Evolutionary conservation across 2,113 vertebrate genomes (phyloP), one percentile per base, ranked within the genome.

Genomic region (Turnix velox): DNA sequence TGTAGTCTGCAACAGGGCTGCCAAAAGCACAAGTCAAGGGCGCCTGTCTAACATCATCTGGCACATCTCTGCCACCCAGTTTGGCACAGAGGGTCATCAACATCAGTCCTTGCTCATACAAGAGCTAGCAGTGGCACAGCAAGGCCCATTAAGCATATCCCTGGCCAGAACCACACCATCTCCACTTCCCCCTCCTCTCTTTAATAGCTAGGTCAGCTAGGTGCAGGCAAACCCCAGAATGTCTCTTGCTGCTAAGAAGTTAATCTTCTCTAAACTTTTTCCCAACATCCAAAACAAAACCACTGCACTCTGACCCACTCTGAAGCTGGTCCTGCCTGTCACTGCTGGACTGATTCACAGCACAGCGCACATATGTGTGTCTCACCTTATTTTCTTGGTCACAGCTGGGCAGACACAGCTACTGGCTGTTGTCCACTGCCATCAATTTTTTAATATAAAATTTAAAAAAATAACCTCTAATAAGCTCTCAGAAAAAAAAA

Each of bases 311-410:
- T 90, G 75, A 52, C 19, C 62, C n/a, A 49, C 49, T 42, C 67
- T 27, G 28, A 51, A 65, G 25, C 30, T 11, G 5, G 51, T 35
- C 62, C 57, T 69, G 75, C 42, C 66, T 89, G 59, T 90, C 88
- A 40, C 1, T 5, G 0, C 10, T 6, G 24, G 37, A 49, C 37
- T 61, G 82, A 95, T 92, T 57, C 83, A 45, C 80, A 78, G 79
- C 84, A 65, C 82, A 39, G 19, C 84, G 62, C 12, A 65, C 14
- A 24, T 46, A 66, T 52, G 52, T 16, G 46, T 52, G 43, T 63
- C 90, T 80, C 8, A 0, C 76, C 85, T 87, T 77, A 92, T 92
- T 93, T 95, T 68, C 93, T 87, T 68, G 88, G 90, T 96, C 88
- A 93, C 86, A 90, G 51, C 49, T 72, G 87, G 74, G 59, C 90